Percentiles rank a stretch among this genome's conserved stretches.
These are phyloP conservation scores for Lucinisca nassula DNA, from an alignment of 2,888 invertebrate species.

Conservation along the genomic window DNA sequence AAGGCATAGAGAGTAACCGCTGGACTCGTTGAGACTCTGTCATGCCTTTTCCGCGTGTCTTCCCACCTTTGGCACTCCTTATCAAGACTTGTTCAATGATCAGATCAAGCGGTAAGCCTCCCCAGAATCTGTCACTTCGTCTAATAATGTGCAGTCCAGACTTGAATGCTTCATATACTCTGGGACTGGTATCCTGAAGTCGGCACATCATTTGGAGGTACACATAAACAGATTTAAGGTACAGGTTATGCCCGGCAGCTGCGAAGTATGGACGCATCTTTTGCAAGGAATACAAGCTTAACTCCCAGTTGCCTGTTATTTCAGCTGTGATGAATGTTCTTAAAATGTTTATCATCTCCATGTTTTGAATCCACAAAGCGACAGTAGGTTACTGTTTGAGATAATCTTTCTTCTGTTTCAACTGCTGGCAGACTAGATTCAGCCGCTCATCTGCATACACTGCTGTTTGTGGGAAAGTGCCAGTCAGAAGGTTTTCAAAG, in stretches of 20 bases:
- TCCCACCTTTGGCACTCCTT: neutral
- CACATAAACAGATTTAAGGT: neutral
- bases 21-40: neutral
- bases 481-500: no score
- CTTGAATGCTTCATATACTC: neutral
- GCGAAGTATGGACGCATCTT: neutral
- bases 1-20: neutral
- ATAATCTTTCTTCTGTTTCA: neutral
- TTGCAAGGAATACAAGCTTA: neutral
- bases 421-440: neutral
- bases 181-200: neutral
- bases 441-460: no score
- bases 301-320: neutral
- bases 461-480: no score
- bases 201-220: neutral
- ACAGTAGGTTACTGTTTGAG: constrained; percentile 17
- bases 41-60: neutral
- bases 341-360: constrained; percentile 56
- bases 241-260: constrained; percentile 2
- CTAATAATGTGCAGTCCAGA: neutral
- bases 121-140: neutral
- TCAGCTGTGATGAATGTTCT: neutral
- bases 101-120: neutral
- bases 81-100: constrained; percentile 14
- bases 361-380: constrained; percentile 59